These are phyloP conservation scores for Bufotes viridis DNA, from an alignment of 2,797 vertebrate species.

Conservation along the genomic window DNA sequence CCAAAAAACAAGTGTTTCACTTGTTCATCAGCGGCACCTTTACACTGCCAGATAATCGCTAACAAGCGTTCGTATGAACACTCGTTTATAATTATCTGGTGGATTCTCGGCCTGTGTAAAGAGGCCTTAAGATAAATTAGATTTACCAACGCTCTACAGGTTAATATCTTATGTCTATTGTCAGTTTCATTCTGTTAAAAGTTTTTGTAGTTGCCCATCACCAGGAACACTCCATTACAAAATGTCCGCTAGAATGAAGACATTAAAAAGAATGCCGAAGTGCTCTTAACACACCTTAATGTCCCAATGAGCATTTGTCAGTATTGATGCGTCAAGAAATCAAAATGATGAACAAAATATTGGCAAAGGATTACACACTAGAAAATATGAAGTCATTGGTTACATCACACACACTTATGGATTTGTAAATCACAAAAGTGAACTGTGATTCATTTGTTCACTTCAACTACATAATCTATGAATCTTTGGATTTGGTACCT, in stretches of 20 bases:
- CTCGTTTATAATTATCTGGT: too few relatives aligned
- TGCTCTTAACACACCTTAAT: neutral
- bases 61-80: too few relatives aligned
- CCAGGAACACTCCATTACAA: neutral
- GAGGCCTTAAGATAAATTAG: too few relatives aligned
- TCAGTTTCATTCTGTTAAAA: neutral
- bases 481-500: conserved; percentile 10
- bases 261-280: neutral
- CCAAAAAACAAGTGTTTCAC: too few relatives aligned
- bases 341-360: neutral
- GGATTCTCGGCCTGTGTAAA: too few relatives aligned
- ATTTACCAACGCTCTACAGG: too few relatives aligned
- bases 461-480: neutral
- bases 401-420: neutral
- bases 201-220: neutral
- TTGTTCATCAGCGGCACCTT: too few relatives aligned
- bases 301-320: neutral
- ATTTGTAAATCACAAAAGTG: neutral
- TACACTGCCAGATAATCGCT: too few relatives aligned
- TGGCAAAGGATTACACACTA: neutral
- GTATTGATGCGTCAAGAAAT: neutral
- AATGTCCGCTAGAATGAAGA: neutral
- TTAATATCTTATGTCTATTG: too few relatives aligned
- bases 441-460: neutral
- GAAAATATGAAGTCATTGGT: neutral